Evolutionary conservation across 1,140 invertebrate genomes (phyloP), one percentile per base, ranked within the genome.

Genomic region (Halictus rubicundus): DNA sequence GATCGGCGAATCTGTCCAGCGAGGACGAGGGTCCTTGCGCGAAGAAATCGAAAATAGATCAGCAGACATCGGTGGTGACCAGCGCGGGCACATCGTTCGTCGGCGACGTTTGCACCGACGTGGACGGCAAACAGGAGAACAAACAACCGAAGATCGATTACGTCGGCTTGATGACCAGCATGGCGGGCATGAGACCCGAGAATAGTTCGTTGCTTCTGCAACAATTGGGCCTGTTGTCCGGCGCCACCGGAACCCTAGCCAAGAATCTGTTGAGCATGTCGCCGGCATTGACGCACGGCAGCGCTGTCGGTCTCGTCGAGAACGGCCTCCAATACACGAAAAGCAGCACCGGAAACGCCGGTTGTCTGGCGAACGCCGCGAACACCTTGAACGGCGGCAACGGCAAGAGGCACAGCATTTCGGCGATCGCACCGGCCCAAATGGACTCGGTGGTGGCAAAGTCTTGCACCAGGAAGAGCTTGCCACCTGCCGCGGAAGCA

Each of bases 261-360:
- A 86, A 89, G 37, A 88, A 87, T 42, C 68, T 86, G 9, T 72
- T 84, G 21, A 83, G 70, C 21, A 77, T 88, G 52, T 69, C 59
- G n/a, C 64, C 68, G 57, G 19, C 65, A 0, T 65, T 84, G 39
- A 72, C 81, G 10, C 78, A 84, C 60, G 64, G 60, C 37, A 85
- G 70, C 39, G 57, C 89, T 2, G 91, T 92, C 7, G 91, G 90
- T 0, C 80, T 92, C 0, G 91, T 93, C 0, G 91, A 92, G 66
- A 93, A 92, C 73, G 92, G 92, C 0, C 84, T 93, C 0, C 91
- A 91, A 61, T 92, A 92, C 73, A 90, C 89, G 1, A 88, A 88
- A 65, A 88, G 70, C 71, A 88, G 64, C 69, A 88, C 61, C 61
- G 37, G 9, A 9, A 81, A 71, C 57, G 42, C 37, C 7, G 19